Conservation (phyloP, 2,113 vertebrate species). For the Paraplagusia blochii region DNA sequence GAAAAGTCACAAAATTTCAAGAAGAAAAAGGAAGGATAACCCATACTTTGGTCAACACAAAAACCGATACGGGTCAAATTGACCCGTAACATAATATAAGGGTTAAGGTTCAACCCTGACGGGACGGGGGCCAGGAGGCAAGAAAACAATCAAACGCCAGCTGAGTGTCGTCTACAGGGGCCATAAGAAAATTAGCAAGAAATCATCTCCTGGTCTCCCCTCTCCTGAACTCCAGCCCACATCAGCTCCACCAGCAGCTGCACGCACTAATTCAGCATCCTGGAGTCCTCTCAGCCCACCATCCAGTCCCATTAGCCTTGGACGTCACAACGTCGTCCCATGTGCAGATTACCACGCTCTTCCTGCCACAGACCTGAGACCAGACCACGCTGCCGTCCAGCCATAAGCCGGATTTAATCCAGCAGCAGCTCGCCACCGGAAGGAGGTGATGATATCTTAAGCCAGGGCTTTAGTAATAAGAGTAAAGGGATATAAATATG, state of each 20-base stretch:
- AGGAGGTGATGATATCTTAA: constrained; percentile 50
- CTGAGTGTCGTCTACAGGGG: too few species aligned
- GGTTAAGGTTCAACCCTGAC: too few species aligned
- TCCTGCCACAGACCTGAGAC: constrained; percentile 40
- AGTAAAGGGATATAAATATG: constrained; percentile 6
- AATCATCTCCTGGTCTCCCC: too few species aligned
- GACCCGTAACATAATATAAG: too few species aligned
- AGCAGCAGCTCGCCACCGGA: constrained; percentile 23
- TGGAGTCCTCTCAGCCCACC: constrained; percentile 43
- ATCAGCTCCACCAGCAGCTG: constrained; percentile 66
- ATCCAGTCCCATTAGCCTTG: constrained; percentile 61
- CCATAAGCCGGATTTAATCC: constrained; percentile 59
- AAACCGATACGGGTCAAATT: too few species aligned
- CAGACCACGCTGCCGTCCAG: constrained; percentile 28
- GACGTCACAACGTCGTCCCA: constrained; percentile 50
- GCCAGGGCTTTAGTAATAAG: constrained; percentile 31
- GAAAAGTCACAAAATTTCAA: too few species aligned
- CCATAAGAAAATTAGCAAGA: too few species aligned
- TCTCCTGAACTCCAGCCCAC: too few species aligned
- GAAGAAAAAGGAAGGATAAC: too few species aligned
- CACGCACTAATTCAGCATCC: constrained; percentile 66
- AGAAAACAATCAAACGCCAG: too few species aligned
- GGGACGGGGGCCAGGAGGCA: too few species aligned
- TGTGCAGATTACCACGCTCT: constrained; percentile 60
- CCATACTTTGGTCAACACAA: too few species aligned